These are phyloP conservation scores for Sitta europaea DNA, from an alignment of 2,113 vertebrate genomes.

Conservation along the genomic window DNA sequence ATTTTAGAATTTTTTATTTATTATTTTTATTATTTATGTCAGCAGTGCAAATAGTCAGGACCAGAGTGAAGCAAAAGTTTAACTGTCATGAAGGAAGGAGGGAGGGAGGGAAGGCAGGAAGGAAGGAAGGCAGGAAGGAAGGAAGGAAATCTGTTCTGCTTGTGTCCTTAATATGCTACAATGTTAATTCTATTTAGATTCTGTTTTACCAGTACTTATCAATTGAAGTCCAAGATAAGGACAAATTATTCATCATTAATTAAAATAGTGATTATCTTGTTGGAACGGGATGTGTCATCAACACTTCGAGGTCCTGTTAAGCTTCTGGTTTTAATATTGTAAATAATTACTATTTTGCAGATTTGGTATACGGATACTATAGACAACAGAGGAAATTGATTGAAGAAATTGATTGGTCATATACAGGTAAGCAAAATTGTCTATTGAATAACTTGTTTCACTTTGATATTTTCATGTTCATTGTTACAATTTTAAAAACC, in stretches of 20 bases:
- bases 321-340: slow-evolving; percentile 11
- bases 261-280: background rate
- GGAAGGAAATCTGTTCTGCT: too few species aligned
- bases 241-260: background rate
- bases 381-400: slow-evolving; percentile 90
- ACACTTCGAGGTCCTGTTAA: background rate
- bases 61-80: background rate
- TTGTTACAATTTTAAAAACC: background rate
- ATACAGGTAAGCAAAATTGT: slow-evolving; percentile 79
- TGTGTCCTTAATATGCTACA: background rate
- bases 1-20: background rate
- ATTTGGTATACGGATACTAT: slow-evolving; percentile 82
- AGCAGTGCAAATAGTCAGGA: background rate
- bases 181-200: background rate
- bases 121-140: too few species aligned
- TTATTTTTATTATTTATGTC: background rate
- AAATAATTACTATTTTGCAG: slow-evolving; percentile 64
- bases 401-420: slow-evolving; percentile 96
- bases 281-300: accelerated
- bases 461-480: background rate
- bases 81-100: too few species aligned
- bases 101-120: too few species aligned
- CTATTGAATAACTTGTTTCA: background rate
- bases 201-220: background rate
- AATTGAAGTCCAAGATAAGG: background rate